These are phyloP conservation scores for Loris lydekkerianus DNA, from an alignment of 2,797 vertebrate species.

Conservation along the genomic window DNA sequence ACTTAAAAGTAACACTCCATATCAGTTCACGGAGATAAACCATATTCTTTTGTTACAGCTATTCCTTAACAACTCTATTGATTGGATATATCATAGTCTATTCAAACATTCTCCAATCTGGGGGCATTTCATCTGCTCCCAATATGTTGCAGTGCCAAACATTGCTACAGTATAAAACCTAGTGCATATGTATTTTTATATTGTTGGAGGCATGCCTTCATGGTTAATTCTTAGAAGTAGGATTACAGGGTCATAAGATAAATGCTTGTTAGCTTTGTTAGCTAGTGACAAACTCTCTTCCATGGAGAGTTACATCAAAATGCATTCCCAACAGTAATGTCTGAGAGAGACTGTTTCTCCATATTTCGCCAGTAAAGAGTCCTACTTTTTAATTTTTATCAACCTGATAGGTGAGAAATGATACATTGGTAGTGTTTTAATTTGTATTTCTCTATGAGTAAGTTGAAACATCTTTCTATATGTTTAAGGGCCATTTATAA, in stretches of 20 bases:
- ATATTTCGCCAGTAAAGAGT: slow-evolving; percentile 1
- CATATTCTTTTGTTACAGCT: slow-evolving; percentile 8
- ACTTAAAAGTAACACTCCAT: background rate
- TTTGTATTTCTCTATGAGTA: slow-evolving; percentile 29
- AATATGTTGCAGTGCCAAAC: slow-evolving; percentile 34
- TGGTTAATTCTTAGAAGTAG: slow-evolving; percentile 41
- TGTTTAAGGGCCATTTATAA: background rate
- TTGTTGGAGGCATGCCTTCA: background rate
- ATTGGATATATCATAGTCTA: background rate
- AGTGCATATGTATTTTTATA: background rate
- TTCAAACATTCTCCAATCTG: background rate
- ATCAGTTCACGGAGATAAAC: background rate
- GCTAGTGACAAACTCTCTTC: background rate
- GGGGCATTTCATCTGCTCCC: background rate
- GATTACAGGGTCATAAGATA: background rate
- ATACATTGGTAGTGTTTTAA: background rate
- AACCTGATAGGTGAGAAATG: slow-evolving; percentile 18
- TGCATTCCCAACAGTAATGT: background rate
- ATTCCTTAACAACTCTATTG: background rate
- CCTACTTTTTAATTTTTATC: background rate
- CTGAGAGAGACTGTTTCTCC: background rate
- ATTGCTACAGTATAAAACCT: background rate
- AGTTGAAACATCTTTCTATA: background rate
- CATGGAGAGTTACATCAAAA: background rate
- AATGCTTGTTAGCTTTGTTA: slow-evolving; percentile 18